Percentiles rank a stretch among this genome's conserved stretches.
These are phyloP conservation scores for Osedax frankpressi DNA, from an alignment of 2,888 invertebrate genomes.

Conservation along the genomic window DNA sequence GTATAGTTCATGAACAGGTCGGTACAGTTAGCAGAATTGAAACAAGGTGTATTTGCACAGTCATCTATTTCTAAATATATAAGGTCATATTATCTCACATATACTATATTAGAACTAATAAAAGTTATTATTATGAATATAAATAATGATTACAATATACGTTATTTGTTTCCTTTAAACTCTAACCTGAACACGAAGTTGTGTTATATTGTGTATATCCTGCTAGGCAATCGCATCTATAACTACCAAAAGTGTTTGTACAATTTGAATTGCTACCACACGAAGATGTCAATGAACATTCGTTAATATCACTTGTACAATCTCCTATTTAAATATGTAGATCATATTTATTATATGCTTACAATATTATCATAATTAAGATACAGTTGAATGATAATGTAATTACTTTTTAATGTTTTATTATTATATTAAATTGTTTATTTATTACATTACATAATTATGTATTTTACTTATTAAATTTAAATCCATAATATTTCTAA, in stretches of 20 bases:
- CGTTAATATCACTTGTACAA: neutral
- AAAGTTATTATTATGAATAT: neutral
- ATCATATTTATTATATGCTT: neutral
- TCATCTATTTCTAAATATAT: neutral
- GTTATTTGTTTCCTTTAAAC: neutral
- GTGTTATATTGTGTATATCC: neutral
- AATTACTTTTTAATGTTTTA: neutral
- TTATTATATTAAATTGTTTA: neutral
- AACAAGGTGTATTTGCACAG: neutral
- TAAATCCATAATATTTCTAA: neutral
- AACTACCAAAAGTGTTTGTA: neutral
- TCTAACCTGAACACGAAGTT: neutral
- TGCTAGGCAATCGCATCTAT: neutral
- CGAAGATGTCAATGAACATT: neutral
- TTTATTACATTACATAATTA: neutral
- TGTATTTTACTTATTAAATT: neutral
- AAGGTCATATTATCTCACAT: neutral
- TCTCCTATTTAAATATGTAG: neutral
- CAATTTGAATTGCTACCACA: neutral
- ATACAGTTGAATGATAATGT: neutral
- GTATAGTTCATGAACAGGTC: neutral
- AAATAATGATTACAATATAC: neutral
- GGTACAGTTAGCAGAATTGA: neutral
- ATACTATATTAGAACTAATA: neutral
- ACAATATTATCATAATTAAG: neutral